Conservation (phyloP, 2,888 invertebrate species). For the Eugnorisma glareosa region DNA sequence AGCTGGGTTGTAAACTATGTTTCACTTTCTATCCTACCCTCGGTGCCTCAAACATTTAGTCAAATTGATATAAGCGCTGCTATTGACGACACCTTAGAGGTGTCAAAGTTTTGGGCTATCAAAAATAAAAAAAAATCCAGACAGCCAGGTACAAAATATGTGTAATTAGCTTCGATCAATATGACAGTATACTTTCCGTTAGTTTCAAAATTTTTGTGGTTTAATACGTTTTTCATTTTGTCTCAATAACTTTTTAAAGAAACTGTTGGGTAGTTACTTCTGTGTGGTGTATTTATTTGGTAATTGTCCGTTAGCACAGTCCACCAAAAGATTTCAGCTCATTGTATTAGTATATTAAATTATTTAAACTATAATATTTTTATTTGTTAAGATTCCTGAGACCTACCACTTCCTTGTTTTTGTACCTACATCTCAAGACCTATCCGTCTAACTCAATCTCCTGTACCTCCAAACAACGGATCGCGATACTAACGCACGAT, state of each 20-base stretch:
- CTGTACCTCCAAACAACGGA: conserved; percentile 72
- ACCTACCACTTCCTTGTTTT: neutral
- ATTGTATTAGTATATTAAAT: neutral
- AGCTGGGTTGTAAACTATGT: neutral
- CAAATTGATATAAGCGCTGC: neutral
- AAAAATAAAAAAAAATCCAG: too few species aligned
- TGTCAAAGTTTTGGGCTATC: neutral
- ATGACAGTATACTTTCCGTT: too few species aligned
- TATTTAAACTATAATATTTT: too few species aligned
- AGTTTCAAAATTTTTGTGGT: too few species aligned
- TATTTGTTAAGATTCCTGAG: neutral
- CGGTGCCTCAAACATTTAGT: too few species aligned
- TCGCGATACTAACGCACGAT: conserved; percentile 89
- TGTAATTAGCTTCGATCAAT: too few species aligned
- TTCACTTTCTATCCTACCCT: neutral
- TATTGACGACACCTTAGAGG: neutral
- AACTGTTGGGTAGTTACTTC: neutral
- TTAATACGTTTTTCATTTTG: neutral
- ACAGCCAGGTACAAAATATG: neutral
- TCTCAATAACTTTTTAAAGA: neutral
- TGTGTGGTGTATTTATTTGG: neutral
- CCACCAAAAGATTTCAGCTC: neutral
- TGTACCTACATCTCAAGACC: conserved; percentile 74
- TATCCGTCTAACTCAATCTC: conserved; percentile 72
- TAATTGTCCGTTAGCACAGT: neutral